phyloP scores from a whole-genome alignment of 2,888 invertebrate species.

The Branchipolynoe longqiensis region DNA sequence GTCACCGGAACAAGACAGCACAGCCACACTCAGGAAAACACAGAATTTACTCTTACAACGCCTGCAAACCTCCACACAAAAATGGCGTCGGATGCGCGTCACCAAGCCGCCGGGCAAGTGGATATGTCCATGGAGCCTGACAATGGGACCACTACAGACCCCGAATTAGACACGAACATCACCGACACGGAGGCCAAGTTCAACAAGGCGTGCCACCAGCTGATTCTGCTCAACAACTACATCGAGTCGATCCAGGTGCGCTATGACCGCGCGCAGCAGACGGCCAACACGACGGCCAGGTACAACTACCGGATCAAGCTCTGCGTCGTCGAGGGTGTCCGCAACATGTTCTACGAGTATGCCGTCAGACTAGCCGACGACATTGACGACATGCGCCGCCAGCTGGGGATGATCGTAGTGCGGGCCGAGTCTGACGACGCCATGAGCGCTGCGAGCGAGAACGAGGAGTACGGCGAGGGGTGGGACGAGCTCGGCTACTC shows the following conservation, averaged over 20 bases:
- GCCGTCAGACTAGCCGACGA: conserved; percentile 43
- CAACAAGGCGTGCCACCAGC: conserved; percentile 58
- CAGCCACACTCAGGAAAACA: not conserved
- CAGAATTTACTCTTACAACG: not conserved
- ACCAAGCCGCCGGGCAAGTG: not conserved
- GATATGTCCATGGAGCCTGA: not conserved
- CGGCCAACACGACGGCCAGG: not conserved
- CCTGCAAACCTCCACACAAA: not conserved
- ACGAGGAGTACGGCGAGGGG: not conserved
- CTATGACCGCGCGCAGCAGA: conserved; percentile 49
- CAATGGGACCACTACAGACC: not conserved
- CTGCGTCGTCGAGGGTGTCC: conserved; percentile 59
- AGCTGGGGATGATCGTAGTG: conserved; percentile 19
- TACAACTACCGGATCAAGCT: conserved; percentile 60
- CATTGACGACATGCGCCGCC: conserved; percentile 35
- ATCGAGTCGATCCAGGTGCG: conserved; percentile 49
- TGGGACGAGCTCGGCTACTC: conserved; percentile 10
- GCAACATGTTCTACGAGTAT: conserved; percentile 60
- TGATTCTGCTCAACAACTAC: conserved; percentile 53
- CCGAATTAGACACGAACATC: conserved; percentile 23
- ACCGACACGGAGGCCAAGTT: conserved; percentile 40
- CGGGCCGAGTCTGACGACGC: conserved; percentile 24
- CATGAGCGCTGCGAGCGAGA: conserved; percentile 1
- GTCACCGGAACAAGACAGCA: no score
- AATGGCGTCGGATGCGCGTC: not conserved